These are phyloP conservation scores for Nesogale talazaci DNA, from an alignment of 2,113 vertebrate genomes.

Conservation along the genomic window DNA sequence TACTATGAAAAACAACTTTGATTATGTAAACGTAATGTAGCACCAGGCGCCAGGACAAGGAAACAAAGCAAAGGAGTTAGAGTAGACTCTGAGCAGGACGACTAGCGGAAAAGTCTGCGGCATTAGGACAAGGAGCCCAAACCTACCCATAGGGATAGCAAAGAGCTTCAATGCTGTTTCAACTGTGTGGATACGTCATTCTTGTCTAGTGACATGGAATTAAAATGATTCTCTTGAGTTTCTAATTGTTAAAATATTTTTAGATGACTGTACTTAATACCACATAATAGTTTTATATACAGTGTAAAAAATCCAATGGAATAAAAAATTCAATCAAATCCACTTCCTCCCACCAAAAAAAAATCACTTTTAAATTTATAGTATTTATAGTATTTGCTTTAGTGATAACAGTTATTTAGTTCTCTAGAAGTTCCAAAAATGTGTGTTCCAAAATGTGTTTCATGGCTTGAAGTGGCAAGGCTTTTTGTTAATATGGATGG, in stretches of 20 bases:
- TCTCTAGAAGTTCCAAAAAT: conserved; percentile 29
- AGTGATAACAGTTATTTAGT: background rate
- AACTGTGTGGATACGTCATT: conserved; percentile 11
- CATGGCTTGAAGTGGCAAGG: background rate
- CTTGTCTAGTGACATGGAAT: background rate
- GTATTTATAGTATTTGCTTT: conserved; percentile 7
- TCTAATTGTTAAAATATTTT: background rate
- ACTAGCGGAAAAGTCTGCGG: background rate
- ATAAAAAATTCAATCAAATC: background rate
- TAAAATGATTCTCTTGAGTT: background rate
- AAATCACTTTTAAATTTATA: background rate
- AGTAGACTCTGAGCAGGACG: no score
- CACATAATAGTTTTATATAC: background rate
- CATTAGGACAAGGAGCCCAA: background rate
- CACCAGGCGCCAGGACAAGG: background rate
- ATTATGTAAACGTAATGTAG: conserved; percentile 11
- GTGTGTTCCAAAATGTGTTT: background rate
- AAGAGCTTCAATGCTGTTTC: background rate
- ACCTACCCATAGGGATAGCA: background rate
- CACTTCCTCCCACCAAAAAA: background rate
- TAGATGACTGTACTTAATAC: conserved; percentile 1
- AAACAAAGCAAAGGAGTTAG: background rate
- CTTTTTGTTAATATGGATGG: background rate
- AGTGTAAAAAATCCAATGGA: background rate
- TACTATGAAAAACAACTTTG: background rate